Base-by-base conservation (phyloP, 2,888 invertebrate genomes). In the Augochlorella aurata region DNA sequence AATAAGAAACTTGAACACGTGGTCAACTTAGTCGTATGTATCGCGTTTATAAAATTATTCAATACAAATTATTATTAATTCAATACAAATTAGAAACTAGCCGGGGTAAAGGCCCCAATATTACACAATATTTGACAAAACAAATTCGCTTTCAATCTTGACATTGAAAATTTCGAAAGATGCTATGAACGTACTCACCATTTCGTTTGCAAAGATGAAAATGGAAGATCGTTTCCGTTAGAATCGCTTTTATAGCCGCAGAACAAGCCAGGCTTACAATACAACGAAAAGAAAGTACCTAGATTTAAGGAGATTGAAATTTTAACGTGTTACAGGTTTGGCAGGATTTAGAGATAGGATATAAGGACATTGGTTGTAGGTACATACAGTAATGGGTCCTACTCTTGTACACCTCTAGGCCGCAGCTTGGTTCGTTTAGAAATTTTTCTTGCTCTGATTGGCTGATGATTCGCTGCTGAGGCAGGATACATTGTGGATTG, bases 131-230 rank as follows among this genome's bases (percentile, higher is more conserved):
- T 63, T 73, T 14, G 21, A 14, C 0, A 1, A 14, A 65, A 65
- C 24, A 14, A 38, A 74, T 29, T 65, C 18, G 2, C 7, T 65
- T n/a, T n/a, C n/a, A 3, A 10, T 0, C 12, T 1, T 2, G 21
- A 24, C 5, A 16, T 7, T 38, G 2, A 21, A 44, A 2, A 5
- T 58, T 83, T 88, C 88, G 80, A 29, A 74, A 1, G 18, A 69
- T 61, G 80, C 68, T n/a, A n/a, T 8, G 2, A 45, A 2, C 8
- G 1, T 9, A 89, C 92, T 90, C 67, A 92, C 92, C 92, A 92
- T 92, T 10, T 21, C 83, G 70, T 76, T 69, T 70, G 74, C 82
- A 77, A 81, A 79, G 87, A 81, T 79, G 90, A 87, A 92, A 92
- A 92, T 92, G 92, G 90, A 91, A 83, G 92, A 88, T 2, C 0